Evolutionary conservation across 2,113 vertebrate species (phyloP).

Genomic region (Plecturocebus donacophilus): DNA sequence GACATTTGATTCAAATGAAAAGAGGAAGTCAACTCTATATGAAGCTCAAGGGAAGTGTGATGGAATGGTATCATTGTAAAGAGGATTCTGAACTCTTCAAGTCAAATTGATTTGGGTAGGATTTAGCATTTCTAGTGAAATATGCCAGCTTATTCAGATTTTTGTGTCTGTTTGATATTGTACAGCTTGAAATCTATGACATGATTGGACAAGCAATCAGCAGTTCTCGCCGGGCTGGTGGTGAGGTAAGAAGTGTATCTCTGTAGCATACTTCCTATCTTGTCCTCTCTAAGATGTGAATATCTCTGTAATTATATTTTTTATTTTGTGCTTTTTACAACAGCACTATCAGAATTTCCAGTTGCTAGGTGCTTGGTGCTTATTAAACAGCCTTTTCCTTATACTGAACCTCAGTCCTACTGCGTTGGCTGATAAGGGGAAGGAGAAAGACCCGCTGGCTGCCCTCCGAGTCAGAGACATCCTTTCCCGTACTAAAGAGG

Average conservation of each 20-base stretch:
- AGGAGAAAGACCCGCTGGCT: slow-evolving; percentile 98
- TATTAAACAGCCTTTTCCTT: slow-evolving; percentile 98
- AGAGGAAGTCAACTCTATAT: background rate
- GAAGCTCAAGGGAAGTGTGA: background rate
- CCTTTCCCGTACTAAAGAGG: slow-evolving; percentile 95
- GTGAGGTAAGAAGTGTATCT: slow-evolving; percentile 89
- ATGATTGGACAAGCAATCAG: slow-evolving; percentile 99
- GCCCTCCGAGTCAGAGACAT: slow-evolving; percentile 97
- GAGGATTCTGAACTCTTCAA: background rate
- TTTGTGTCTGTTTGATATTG: slow-evolving; percentile 65
- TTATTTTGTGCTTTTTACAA: slow-evolving; percentile 45
- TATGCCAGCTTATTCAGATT: background rate
- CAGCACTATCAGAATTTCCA: slow-evolving; percentile 99
- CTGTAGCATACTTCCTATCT: background rate
- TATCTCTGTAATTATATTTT: background rate
- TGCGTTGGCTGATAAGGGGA: slow-evolving; percentile 97
- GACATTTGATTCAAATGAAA: background rate
- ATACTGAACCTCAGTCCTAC: slow-evolving; percentile 98
- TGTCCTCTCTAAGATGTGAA: background rate
- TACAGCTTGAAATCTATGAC: slow-evolving; percentile 98
- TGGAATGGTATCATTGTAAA: background rate
- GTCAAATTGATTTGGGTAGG: background rate
- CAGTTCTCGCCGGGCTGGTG: slow-evolving; percentile 95
- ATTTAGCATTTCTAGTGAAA: background rate
- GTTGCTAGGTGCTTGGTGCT: slow-evolving; percentile 97